These are phyloP conservation scores for Bombyx huttoni DNA, from an alignment of 2,888 invertebrate genomes.

Conservation along the genomic window DNA sequence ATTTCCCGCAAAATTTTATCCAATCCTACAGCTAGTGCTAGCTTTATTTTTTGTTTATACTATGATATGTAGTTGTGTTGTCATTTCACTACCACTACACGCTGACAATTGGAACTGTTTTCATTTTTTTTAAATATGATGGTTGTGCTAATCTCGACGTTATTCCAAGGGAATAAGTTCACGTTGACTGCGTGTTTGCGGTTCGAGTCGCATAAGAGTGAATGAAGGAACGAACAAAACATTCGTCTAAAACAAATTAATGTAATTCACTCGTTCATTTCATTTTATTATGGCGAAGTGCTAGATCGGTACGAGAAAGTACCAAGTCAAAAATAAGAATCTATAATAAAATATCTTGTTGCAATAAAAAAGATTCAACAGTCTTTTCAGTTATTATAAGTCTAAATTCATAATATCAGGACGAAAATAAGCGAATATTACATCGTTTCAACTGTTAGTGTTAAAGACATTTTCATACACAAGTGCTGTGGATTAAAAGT, in stretches of 20 bases:
- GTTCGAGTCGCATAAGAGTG: conserved; percentile 18
- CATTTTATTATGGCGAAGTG: conserved; percentile 25
- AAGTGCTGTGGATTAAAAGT: conserved; percentile 38
- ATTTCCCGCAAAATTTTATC: conserved; percentile 48
- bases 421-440: conserved; percentile 5
- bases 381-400: background rate
- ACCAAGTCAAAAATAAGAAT: conserved; percentile 2
- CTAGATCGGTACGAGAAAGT: conserved; percentile 21
- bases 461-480: conserved; percentile 35
- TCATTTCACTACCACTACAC: conserved; percentile 43
- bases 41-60: conserved; percentile 70
- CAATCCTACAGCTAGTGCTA: conserved; percentile 41
- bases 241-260: conserved; percentile 1
- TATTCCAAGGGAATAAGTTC: conserved; percentile 13
- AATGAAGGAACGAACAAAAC: conserved; percentile 19
- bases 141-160: conserved; percentile 18
- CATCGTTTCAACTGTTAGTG: conserved; percentile 13
- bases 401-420: conserved; percentile 1
- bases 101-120: conserved; percentile 40
- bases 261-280: conserved; percentile 4
- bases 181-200: conserved; percentile 11
- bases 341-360: background rate
- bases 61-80: conserved; percentile 43
- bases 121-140: conserved; percentile 19
- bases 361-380: background rate